These are phyloP conservation scores for Copidosoma aretas DNA, from an alignment of 2,888 invertebrate genomes.

Conservation along the genomic window DNA sequence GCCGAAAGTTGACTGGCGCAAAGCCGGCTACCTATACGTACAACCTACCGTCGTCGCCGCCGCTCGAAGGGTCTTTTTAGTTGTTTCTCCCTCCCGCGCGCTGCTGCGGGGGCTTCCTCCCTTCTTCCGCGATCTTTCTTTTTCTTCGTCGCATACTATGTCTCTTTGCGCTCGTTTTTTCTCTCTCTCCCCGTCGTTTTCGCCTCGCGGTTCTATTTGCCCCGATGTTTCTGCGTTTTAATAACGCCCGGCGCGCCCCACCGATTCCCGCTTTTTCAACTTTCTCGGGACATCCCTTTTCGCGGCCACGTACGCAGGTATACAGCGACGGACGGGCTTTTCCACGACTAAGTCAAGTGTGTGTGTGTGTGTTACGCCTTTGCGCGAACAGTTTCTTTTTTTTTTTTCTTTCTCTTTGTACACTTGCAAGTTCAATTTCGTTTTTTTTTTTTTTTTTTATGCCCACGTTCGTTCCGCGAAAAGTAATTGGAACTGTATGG, in stretches of 20 bases:
- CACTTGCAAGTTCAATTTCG: too few relatives aligned
- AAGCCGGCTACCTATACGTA: conserved; percentile 36
- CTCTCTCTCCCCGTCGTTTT: background rate
- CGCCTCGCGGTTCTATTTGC: conserved; percentile 35
- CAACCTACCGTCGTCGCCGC: conserved; percentile 8
- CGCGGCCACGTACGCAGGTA: too few relatives aligned
- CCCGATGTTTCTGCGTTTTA: conserved; percentile 34
- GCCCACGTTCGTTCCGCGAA: too few relatives aligned
- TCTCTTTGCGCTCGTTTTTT: too few relatives aligned
- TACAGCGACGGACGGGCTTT: too few relatives aligned
- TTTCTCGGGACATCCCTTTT: too few relatives aligned
- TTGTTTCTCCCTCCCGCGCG: background rate
- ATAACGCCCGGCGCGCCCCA: conserved; percentile 21
- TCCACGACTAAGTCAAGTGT: too few relatives aligned
- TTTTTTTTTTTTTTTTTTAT: too few relatives aligned
- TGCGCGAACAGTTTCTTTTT: conserved; percentile 19
- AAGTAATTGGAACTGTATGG: too few relatives aligned
- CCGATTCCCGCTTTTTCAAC: conserved; percentile 15
- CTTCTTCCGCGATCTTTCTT: background rate
- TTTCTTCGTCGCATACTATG: background rate
- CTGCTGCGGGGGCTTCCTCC: background rate
- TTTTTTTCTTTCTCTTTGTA: background rate
- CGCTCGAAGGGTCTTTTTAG: conserved; percentile 33
- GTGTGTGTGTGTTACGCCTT: conserved; percentile 18
- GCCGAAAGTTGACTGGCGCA: conserved; percentile 41